Base-by-base conservation (phyloP, 2,797 vertebrate genomes). In the Silurus aristotelis region DNA sequence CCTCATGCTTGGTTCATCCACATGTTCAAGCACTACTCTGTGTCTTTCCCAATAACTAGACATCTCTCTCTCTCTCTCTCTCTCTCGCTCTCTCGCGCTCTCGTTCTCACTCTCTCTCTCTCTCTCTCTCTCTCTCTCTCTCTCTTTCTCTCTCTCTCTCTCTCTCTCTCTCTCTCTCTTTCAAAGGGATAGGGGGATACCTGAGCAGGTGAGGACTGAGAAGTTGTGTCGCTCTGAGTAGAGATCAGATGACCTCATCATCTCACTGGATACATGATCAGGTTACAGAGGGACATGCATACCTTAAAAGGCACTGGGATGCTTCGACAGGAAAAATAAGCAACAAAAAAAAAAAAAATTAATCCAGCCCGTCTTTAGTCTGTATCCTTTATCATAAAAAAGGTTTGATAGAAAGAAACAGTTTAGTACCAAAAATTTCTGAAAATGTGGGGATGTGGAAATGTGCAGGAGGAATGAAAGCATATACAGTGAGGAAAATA, bases 201-300 rank as follows among this genome's bases (percentile, higher is more conserved):
- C 92, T 92, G 95, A 95, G 93, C 87, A 89, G 91, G 83, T 91
- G 84, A 91, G 86, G 70, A 56, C 68, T 86, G 85, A 76, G 86
- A 85, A 84, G 90, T 72, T 85, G 90, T 84, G 87, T 88, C 80
- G 63, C 90, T 85, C 56, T 3, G 56, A 87, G 82, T 73, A 6
- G 84, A 87, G 92, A 93, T 95, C 93, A 58, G 88, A 88, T 95
- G 89, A 91, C 90, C 73, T 85, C 67, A 81, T 73, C 70, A 67
- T 90, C 91, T 91, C 89, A 83, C 78, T 77, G 82, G 86, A 86
- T 80, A 76, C 80, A 22, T 88, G 90, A 48, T 95, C 85, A 76
- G 63, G 64, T 95, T 94, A 92, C 95, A 89, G 22, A 43, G 48
- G 80, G 71, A 80, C 83, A 72, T 68, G 66, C 1, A 17, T n/a